Base-by-base conservation (phyloP, 2,888 invertebrate species). In the Cotesia congregata region DNA sequence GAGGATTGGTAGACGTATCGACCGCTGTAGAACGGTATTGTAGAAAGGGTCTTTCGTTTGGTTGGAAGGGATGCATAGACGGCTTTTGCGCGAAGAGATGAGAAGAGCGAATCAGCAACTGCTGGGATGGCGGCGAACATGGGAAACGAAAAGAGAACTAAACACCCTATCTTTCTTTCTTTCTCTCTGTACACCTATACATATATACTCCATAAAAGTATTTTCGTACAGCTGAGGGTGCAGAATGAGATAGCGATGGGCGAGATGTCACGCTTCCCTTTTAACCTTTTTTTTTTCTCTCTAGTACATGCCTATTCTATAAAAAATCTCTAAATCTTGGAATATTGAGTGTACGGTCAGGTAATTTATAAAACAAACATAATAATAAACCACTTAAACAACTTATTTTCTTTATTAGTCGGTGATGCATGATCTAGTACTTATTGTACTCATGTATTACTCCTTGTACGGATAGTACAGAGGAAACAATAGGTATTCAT, bases 1-100 rank as follows among this genome's bases (percentile, higher is more conserved):
- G 67, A 41, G 69, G 77, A 80, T 82, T 79, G 84, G 85, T 86
- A 87, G 87, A 87, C 86, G 82, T 88, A 88, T 88, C 88, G 88
- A 88, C 87, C 88, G 86, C 81, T 75, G 74, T 67, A 76, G 80
- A 71, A 80, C 80, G 81, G 82, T 83, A 83, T 83, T 82, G 83
- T 80, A 78, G 81, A 83, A 82, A 83, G 85, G 87, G 86, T 84
- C 86, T 85, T 86, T 84, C 79, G 50, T 77, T 80, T 76, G 41
- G 60, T 76, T 78, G 70, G 69, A 70, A 73, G 65, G 74, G 72
- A 74, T 80, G 80, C 79, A 77, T 76, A 75, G 69, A 79, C 78
- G 78, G 74, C 15, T 41, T 65, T 78, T 77, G 78, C 77, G 65
- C 65, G 78, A 77, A 78, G 79, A 79, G 78, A 79, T 75, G 72